phyloP scores from a whole-genome alignment of 2,797 vertebrate genomes.

The Artibeus jamaicensis region DNA sequence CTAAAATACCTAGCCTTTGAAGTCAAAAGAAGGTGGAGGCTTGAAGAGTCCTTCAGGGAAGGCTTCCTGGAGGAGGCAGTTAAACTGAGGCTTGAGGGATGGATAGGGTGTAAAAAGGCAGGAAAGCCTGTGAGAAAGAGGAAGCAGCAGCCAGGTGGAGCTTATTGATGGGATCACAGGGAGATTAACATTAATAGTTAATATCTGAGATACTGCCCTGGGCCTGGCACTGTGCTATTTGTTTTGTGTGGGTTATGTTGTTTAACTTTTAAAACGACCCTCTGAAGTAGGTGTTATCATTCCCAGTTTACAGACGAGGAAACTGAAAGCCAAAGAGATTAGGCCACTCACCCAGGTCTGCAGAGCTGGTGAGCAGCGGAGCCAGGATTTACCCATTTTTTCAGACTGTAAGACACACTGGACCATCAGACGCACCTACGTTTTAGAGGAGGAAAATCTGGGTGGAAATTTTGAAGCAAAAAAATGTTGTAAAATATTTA shows the following conservation, averaged over 20 bases:
- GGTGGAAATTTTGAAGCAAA: no score
- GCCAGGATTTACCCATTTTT: no score
- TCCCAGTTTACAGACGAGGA: background rate
- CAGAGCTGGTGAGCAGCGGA: background rate
- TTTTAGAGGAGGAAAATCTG: no score
- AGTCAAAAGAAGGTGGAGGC: background rate
- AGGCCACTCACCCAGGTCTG: no score
- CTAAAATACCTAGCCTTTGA: background rate
- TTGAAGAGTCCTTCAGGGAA: background rate
- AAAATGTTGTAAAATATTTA: no score
- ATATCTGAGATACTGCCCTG: background rate
- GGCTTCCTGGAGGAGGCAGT: constrained; percentile 8
- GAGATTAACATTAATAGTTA: background rate
- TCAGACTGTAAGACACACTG: no score
- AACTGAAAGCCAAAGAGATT: background rate
- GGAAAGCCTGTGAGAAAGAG: background rate
- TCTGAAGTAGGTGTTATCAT: background rate
- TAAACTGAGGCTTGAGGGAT: background rate
- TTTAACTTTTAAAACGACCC: background rate
- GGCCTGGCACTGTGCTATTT: background rate
- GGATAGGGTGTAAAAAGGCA: background rate
- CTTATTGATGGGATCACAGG: background rate
- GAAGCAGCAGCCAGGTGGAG: background rate
- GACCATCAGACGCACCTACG: no score
- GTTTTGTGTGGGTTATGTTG: background rate